Base-by-base conservation (phyloP, 2,797 vertebrate species). In the Martes flavigula region DNA sequence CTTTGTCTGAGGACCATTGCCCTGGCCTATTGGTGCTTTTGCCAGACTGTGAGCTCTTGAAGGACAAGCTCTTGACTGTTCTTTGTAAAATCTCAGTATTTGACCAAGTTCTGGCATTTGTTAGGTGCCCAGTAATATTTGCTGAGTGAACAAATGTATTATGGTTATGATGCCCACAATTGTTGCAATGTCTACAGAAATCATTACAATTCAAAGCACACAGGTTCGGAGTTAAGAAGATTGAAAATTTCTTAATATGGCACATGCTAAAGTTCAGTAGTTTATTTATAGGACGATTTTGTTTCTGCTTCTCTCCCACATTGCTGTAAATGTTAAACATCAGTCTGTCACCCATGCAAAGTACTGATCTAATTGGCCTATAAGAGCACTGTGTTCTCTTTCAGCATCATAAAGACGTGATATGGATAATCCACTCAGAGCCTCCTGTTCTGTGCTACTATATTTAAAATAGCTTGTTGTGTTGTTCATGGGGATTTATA, bases 281-380 rank as follows among this genome's bases (percentile, higher is more conserved):
- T 89, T 96, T 97, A 98, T 98, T 97, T 97, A 96, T 95, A 92
- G 91, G n/a, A 68, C 0, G 3, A 66, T 96, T 97, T 96, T 68
- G 46, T 93, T 97, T 92, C 84, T 81, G 43, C 78, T 40, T 84
- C 85, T 90, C 60, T 88, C 66, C 21, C 79, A 94, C 85, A 35
- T 72, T 95, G 94, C 89, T 38, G 88, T 30, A 93, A 97, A 96
- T 96, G 77, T 97, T 98, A 97, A 96, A 90, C 82, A 97, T 96
- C 92, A 90, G 82, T 94, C 90, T 97, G 68, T 90, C 75, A 94
- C 0, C 0, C 72, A 87, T 84, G 35, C 88, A 75, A 97, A 96
- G 90, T 94, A 48, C 94, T 93, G 64, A 94, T 97, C 92, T 97
- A 97, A 97, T 91, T 96, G 96, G 82, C 66, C 70, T 91, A 0